Conservation (phyloP, 2,888 invertebrate species). For the Liopterus haemorrhoidalis region DNA sequence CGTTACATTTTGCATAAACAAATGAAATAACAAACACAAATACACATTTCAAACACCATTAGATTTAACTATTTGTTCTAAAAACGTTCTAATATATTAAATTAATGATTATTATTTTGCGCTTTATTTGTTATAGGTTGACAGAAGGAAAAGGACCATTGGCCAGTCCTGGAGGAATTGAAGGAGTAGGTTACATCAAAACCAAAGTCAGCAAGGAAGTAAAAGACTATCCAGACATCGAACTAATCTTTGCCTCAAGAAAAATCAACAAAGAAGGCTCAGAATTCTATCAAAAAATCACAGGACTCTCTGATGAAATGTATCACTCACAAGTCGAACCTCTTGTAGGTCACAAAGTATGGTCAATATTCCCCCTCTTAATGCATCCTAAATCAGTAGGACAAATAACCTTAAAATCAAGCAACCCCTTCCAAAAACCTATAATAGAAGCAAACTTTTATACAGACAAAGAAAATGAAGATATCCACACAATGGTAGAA, state of each 20-base stretch:
- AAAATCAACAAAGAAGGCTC: constrained; percentile 25
- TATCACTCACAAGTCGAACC: constrained; percentile 53
- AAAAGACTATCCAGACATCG: constrained; percentile 58
- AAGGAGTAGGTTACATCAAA: constrained; percentile 52
- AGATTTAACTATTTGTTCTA: too few relatives aligned
- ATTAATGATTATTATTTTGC: too few relatives aligned
- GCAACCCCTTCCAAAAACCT: constrained; percentile 66
- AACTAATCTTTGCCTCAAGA: constrained; percentile 50
- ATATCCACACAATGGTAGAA: constrained; percentile 50
- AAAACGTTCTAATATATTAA: too few relatives aligned
- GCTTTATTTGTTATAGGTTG: too few relatives aligned
- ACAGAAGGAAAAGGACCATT: constrained; percentile 17
- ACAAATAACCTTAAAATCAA: constrained; percentile 59
- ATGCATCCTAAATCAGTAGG: constrained; percentile 69
- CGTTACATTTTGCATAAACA: too few relatives aligned
- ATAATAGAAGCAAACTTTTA: constrained; percentile 77
- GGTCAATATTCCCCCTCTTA: constrained; percentile 58
- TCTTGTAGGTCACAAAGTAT: constrained; percentile 43
- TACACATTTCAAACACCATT: too few relatives aligned
- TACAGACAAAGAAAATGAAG: constrained; percentile 52
- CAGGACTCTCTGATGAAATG: constrained; percentile 53
- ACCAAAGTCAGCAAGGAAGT: constrained; percentile 50
- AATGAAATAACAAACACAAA: too few relatives aligned
- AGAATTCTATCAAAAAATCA: constrained; percentile 5
- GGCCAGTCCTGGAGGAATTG: constrained; percentile 30